Percentiles rank a stretch among this genome's conserved stretches.
These are phyloP conservation scores for Thysanoteuthis rhombus DNA, from an alignment of 2,888 invertebrate genomes.

Conservation along the genomic window DNA sequence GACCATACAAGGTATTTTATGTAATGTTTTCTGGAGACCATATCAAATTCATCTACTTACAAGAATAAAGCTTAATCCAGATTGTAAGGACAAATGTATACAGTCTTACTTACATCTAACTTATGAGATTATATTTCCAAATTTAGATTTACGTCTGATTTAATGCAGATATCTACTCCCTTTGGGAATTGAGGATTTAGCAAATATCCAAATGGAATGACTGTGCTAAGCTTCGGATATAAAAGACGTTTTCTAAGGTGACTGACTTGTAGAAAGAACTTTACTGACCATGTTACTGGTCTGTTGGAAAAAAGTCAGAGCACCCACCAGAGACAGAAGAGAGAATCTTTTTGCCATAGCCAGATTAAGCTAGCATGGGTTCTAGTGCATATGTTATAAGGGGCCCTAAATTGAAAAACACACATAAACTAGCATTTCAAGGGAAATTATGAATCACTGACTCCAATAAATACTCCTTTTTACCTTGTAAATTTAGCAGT, in stretches of 20 bases:
- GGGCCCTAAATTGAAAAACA: too few relatives aligned
- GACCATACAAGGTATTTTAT: neutral
- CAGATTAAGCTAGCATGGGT: too few relatives aligned
- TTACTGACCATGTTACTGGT: neutral
- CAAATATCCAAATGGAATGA: constrained; percentile 1
- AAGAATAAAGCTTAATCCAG: neutral
- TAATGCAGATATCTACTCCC: neutral
- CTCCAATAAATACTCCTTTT: too few relatives aligned
- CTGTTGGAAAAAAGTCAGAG: neutral
- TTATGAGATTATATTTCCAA: neutral
- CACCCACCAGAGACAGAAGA: neutral
- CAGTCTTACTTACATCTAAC: neutral
- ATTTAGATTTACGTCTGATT: neutral
- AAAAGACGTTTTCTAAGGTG: neutral
- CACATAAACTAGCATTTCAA: too few relatives aligned
- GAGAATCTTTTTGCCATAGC: neutral
- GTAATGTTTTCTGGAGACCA: neutral
- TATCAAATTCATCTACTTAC: constrained; percentile 12
- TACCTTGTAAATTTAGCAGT: too few relatives aligned
- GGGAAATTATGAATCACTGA: too few relatives aligned
- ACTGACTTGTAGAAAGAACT: neutral
- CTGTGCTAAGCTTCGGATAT: neutral
- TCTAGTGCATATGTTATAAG: too few relatives aligned
- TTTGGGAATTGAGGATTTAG: neutral
- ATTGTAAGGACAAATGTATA: neutral